Evolutionary conservation across 2,888 invertebrate species (phyloP), one percentile per base, ranked within the genome.

Genomic region (Athripsodes cinereus): DNA sequence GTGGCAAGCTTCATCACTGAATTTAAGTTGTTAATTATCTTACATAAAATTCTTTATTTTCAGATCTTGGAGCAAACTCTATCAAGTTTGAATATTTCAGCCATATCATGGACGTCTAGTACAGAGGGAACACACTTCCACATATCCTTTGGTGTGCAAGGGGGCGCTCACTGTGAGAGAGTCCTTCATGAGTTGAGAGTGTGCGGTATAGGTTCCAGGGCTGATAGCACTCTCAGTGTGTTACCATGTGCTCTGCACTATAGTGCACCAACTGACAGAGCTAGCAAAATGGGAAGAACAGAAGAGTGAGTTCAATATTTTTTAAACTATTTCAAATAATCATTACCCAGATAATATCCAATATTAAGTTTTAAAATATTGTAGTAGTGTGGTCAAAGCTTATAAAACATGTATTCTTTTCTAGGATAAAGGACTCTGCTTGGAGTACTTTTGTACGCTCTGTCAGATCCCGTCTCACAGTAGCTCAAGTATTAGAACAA

Each of bases 401-500:
- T n/a, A n/a, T n/a, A n/a, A n/a, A n/a, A n/a, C n/a, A n/a, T n/a
- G n/a, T 26, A 26, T 13, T 40, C 13, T 40, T n/a, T 44, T 55
- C 21, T 31, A 54, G 57, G 22, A 57, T 58, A 10, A 68, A 69
- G 62, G 66, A 67, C 59, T 65, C 70, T 8, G 75, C 77, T 1
- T 86, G 86, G 86, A 74, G 80, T 34, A 74, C 79, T 3, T 86
- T 88, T 67, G 78, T 87, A 53, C 79, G 83, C 49, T 83, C 86
- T 1, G 83, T 86, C 1, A 80, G 83, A 18, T 81, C 86, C 1
- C 76, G 87, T 44, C 72, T 84, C n/a, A 86, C 86, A 62, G 81
- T 88, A 1, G 85, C 85, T 0, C 85, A 87, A 72, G 86, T 90
- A 0, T 82, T 90, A 1, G 82, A 85, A 65, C 81, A 81, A 60